Percentiles rank a stretch among this genome's conserved stretches.
These are phyloP conservation scores for Stegophylla sp. DNA, from an alignment of 2,888 invertebrate species.

Conservation along the genomic window DNA sequence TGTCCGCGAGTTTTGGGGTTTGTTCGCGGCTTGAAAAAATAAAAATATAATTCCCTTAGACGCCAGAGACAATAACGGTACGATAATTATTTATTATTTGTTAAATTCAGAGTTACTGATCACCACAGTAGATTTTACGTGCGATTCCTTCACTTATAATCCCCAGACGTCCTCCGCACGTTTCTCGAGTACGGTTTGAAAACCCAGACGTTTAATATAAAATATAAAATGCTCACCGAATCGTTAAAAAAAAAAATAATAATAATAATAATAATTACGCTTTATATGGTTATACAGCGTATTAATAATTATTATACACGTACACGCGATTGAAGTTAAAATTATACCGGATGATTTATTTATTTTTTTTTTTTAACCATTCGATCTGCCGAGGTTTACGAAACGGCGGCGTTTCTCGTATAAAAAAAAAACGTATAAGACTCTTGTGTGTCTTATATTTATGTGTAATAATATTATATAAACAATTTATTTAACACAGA, in stretches of 20 bases:
- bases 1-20: background rate
- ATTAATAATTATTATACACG: slow-evolving; percentile 18
- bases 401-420: background rate
- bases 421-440: background rate
- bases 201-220: slow-evolving; percentile 12
- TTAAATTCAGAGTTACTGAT: background rate
- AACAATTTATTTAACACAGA: background rate
- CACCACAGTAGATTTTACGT: background rate
- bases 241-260: slow-evolving; percentile 5
- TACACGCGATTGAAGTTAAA: slow-evolving; percentile 26
- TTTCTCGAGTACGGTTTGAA: background rate
- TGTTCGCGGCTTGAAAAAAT: background rate
- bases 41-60: too few species aligned
- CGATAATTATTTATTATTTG: too few species aligned
- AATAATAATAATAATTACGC: slow-evolving; percentile 6
- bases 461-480: background rate
- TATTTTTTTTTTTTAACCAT: slow-evolving; percentile 14
- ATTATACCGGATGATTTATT: slow-evolving; percentile 14
- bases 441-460: background rate
- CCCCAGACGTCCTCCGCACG: background rate
- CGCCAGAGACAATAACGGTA: too few species aligned
- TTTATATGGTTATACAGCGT: background rate
- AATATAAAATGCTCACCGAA: slow-evolving; percentile 11
- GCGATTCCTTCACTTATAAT: background rate
- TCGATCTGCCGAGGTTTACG: background rate